Base-by-base conservation (phyloP, 53 echinoderm and acorn worm genomes). In the Arbacia lixula region DNA sequence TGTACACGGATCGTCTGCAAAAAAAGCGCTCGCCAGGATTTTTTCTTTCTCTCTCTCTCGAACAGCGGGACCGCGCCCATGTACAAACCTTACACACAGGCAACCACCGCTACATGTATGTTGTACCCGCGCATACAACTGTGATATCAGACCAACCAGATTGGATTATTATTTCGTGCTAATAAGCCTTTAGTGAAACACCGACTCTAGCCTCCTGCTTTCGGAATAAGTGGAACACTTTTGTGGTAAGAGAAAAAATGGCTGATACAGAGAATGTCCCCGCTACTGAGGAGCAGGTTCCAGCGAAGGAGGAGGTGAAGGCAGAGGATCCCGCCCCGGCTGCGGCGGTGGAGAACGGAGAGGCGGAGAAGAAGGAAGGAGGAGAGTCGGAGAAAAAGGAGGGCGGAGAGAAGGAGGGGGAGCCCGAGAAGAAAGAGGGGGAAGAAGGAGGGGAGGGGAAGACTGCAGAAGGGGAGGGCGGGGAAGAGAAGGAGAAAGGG, bases 201-300 rank as follows among this genome's bases (percentile, higher is more conserved):
- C 37, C 38, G 12, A 11, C 36, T 37, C 36, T 21, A 19, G 36
- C 38, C 66, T 22, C 21, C 38, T 66, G 66, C n/a, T 66, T 66
- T 14, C 38, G 36, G 38, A 21, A 66, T 66, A n/a, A n/a, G n/a
- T 38, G 66, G 66, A 66, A 66, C 38, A 66, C 38, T 66, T 38
- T 66, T 2, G 12, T 21, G 36, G 36, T 37, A 50, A 11, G 4
- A 26, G 25, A 22, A 34, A 95, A 61, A 85, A 95, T 95, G 95
- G 91, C 95, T 31, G 95, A 95, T 63, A 95, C 91, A 68, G 95
- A 95, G 67, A 89, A 89, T 76, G 74, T 80, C 41, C 68, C 87
- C 26, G 71, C 65, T 16, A 71, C 91, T 2, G 91, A 91, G 85
- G 91, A 95, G 78, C 87, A 89, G 41, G 72, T 66, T 27, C 66